Conservation (phyloP, 2,797 vertebrate species). For the Chromobotia macracanthus region DNA sequence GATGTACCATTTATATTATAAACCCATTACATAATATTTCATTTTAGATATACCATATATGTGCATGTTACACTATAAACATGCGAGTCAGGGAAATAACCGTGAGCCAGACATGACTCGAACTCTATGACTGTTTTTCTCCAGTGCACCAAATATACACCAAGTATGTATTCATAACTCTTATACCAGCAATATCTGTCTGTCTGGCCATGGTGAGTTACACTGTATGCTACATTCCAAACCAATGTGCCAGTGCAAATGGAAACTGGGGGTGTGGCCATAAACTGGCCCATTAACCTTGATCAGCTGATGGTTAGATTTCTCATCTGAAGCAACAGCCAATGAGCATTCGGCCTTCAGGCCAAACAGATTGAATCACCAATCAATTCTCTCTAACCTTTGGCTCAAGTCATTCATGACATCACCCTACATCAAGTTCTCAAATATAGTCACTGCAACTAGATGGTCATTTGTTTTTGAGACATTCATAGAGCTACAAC, state of each 20-base stretch:
- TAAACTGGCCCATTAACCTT: not conserved
- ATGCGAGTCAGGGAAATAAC: too few species aligned
- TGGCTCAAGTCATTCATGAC: not conserved
- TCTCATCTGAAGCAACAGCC: not conserved
- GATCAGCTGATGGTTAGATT: not conserved
- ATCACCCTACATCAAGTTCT: not conserved
- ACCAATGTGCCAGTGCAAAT: not conserved
- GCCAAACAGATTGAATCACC: not conserved
- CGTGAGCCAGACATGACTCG: not conserved
- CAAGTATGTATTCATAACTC: not conserved
- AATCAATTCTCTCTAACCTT: not conserved
- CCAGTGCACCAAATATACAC: not conserved
- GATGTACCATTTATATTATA: too few species aligned
- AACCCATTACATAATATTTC: too few species aligned
- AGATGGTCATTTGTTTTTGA: not conserved
- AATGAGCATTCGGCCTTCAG: not conserved
- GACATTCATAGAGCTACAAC: not conserved
- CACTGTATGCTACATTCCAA: not conserved
- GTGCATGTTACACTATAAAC: too few species aligned
- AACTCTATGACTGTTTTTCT: not conserved
- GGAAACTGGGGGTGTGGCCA: not conserved
- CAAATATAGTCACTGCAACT: not conserved
- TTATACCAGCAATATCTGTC: not conserved
- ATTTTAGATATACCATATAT: too few species aligned
- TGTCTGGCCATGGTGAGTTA: not conserved